Base-by-base conservation (phyloP, 1,140 invertebrate species). In the Papilio glaucus region DNA sequence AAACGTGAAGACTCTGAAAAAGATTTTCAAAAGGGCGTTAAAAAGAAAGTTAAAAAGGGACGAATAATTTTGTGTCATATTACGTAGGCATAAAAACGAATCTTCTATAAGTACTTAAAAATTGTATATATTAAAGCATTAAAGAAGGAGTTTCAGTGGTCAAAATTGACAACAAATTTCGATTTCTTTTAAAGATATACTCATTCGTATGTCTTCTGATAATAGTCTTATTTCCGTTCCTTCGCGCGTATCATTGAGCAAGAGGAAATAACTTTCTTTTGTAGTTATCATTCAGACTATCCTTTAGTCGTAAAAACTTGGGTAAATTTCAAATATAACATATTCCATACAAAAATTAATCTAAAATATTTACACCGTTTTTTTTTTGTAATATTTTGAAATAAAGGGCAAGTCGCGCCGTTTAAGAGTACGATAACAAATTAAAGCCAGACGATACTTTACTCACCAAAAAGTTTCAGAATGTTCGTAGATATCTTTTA, bases 231-330 rank as follows among this genome's bases (percentile, higher is more conserved):
- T 53, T 53, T 53, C 49, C 49, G 21, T 53, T 53, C 18, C 18
- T 53, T 53, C n/a, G 49, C 49, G 18, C 45, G 18, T 49, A 53
- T 53, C 49, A 53, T 4, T 53, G 49, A 24, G 21, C 1, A 53
- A 53, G 24, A 53, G 49, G 49, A 53, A 53, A 53, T 53, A 21
- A 57, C 49, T 12, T 57, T 26, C n/a, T 57, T 57, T 57, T 57
- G 21, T 26, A 57, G 12, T 57, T 57, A 57, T 57, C 45, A 7
- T 21, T 49, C 45, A 18, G 42, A 8, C n/a, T 49, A 49, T 49
- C 49, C 24, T 57, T 24, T 26, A 57, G 49, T 57, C 12, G 8
- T 57, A 57, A 57, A 13, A 41, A 41, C 13, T 13, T 45, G 13
- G n/a, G 41, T 4, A 0, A 42, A n/a, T n/a, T 42, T 42, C 41